Evolutionary conservation across 2,888 invertebrate species (phyloP).

Genomic region (Drosophila imparisetae): DNA sequence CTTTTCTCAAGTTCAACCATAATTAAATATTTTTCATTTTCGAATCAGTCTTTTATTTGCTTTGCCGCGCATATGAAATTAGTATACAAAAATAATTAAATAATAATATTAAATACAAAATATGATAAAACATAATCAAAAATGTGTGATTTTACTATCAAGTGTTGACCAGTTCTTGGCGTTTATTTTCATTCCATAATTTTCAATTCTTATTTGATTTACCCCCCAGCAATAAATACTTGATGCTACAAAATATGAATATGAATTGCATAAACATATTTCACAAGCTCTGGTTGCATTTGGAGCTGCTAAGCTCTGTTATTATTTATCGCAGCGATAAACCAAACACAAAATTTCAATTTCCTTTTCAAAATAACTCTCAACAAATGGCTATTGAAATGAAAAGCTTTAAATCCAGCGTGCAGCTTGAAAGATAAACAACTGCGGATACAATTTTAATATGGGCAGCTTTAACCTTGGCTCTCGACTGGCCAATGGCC

Average conservation of each 20-base stretch:
- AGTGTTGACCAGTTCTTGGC: conserved; percentile 13
- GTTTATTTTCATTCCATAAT: not conserved
- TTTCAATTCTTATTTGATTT: not conserved
- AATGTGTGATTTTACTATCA: not conserved
- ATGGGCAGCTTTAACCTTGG: conserved; percentile 75
- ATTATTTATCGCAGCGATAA: conserved; percentile 48
- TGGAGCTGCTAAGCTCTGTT: conserved; percentile 3
- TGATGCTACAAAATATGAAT: not conserved
- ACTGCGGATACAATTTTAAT: conserved; percentile 64
- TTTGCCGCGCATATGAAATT: not conserved
- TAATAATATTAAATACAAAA: too few relatives aligned
- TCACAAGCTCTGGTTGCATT: not conserved
- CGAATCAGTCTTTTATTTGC: not conserved
- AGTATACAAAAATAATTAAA: not conserved
- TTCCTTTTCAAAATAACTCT: conserved; percentile 33
- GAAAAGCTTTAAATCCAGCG: conserved; percentile 18
- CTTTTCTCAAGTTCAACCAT: accelerated
- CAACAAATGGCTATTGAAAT: conserved; percentile 28
- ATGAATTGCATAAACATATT: not conserved
- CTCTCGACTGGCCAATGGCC: conserved; percentile 13
- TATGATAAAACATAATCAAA: not conserved
- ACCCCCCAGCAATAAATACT: not conserved
- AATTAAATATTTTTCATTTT: not conserved
- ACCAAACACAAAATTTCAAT: conserved; percentile 39
- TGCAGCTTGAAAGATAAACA: conserved; percentile 63